Evolutionary conservation across 2,888 invertebrate genomes (phyloP).

Genomic region (Napeogenes sylphis): DNA sequence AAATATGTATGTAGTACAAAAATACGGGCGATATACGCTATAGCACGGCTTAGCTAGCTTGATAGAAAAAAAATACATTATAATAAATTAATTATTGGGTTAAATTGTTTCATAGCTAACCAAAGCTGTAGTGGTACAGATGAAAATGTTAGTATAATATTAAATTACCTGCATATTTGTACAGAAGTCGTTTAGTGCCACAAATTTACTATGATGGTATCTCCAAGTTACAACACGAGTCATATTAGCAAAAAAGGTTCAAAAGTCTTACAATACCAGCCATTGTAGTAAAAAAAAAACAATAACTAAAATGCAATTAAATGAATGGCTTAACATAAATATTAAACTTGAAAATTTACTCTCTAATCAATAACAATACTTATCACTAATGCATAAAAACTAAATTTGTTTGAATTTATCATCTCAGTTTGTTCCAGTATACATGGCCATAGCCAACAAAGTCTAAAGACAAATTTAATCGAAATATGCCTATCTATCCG

Average conservation of each 20-base stretch:
- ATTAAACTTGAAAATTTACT: constrained; percentile 3
- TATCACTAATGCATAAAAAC: background rate
- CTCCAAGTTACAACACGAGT: background rate
- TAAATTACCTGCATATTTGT: too few relatives aligned
- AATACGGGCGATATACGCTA: too few relatives aligned
- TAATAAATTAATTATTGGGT: too few relatives aligned
- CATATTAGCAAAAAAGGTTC: background rate
- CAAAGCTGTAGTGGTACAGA: too few relatives aligned
- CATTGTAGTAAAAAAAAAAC: background rate
- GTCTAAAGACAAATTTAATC: background rate
- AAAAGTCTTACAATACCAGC: background rate
- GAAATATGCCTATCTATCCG: background rate
- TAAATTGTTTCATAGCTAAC: too few relatives aligned
- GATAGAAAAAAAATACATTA: too few relatives aligned
- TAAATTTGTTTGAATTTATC: constrained; percentile 8
- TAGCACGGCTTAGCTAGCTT: too few relatives aligned
- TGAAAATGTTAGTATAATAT: too few relatives aligned
- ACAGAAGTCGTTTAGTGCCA: too few relatives aligned
- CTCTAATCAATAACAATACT: background rate
- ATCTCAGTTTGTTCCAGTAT: constrained; percentile 15
- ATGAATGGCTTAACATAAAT: background rate
- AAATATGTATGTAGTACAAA: too few relatives aligned
- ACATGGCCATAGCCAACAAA: constrained; percentile 8
- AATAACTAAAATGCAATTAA: constrained; percentile 2
- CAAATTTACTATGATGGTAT: too few relatives aligned